phyloP scores from a whole-genome alignment of 2,888 invertebrate genomes.

The Patella ulyssiponensis region DNA sequence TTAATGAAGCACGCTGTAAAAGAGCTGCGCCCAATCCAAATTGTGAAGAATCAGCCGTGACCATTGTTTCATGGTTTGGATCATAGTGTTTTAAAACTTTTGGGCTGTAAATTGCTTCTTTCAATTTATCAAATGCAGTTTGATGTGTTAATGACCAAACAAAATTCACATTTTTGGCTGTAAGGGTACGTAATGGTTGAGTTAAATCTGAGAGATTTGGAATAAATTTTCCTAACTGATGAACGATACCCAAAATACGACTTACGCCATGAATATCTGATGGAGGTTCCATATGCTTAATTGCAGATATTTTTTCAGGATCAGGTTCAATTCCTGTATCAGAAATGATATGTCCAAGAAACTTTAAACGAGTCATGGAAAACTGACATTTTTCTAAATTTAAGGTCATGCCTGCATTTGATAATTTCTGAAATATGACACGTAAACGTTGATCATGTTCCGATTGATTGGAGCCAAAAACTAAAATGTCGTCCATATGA shows the following conservation, averaged over 20 bases:
- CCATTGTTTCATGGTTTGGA: too few species aligned
- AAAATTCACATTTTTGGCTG: too few species aligned
- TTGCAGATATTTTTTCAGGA: slow-evolving; percentile 16
- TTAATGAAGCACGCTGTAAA: too few species aligned
- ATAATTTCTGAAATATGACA: slow-evolving; percentile 12
- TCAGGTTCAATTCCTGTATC: slow-evolving; percentile 25
- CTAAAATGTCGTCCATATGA: slow-evolving; percentile 42
- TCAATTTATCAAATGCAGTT: too few species aligned
- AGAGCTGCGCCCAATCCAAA: too few species aligned
- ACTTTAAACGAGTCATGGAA: slow-evolving; percentile 23
- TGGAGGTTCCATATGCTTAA: not conserved
- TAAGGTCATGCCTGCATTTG: slow-evolving; percentile 27
- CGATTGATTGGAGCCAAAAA: slow-evolving; percentile 17
- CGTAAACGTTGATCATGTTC: slow-evolving; percentile 27
- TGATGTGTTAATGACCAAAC: too few species aligned
- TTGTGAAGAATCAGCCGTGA: too few species aligned
- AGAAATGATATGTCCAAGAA: slow-evolving; percentile 36
- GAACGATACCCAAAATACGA: not conserved
- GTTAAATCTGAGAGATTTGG: not conserved
- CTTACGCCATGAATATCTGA: not conserved
- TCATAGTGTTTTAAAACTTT: not conserved
- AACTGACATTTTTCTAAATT: slow-evolving; percentile 39
- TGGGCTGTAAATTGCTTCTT: not conserved
- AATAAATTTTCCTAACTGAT: not conserved
- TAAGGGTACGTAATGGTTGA: not conserved